Percentiles rank a stretch among this genome's conserved stretches.
phyloP scores from a whole-genome alignment of 2,888 invertebrate species.

The Synanthedon tipuliformis region DNA sequence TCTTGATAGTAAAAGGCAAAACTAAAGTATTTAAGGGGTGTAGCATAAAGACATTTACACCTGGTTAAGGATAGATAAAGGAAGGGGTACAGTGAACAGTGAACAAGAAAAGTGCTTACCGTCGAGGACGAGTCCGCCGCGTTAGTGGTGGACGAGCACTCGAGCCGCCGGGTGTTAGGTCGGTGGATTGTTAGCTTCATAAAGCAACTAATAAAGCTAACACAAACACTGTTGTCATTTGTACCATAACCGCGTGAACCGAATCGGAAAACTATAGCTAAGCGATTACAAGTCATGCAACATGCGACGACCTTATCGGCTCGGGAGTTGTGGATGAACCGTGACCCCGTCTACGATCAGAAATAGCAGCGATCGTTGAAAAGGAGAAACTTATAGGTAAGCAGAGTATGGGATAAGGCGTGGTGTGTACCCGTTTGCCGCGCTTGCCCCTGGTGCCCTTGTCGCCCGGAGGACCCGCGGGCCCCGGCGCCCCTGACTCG shows the following conservation, averaged over 20 bases:
- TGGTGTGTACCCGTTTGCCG: slow-evolving; percentile 88
- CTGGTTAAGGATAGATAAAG: no score
- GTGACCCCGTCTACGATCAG: not conserved
- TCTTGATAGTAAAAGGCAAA: no score
- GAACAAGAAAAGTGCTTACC: no score
- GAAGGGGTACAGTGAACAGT: no score
- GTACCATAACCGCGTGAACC: slow-evolving; percentile 28
- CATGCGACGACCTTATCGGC: slow-evolving; percentile 1
- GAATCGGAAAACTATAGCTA: not conserved
- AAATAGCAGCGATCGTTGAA: not conserved
- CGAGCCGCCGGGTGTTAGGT: not conserved
- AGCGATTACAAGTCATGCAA: slow-evolving; percentile 8
- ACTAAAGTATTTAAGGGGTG: no score
- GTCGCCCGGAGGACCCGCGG: slow-evolving; percentile 84
- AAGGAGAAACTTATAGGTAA: not conserved
- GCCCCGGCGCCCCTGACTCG: slow-evolving; percentile 80
- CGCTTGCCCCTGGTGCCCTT: slow-evolving; percentile 92
- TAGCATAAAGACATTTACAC: no score
- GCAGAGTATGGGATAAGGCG: not conserved
- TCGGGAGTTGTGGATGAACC: not conserved
- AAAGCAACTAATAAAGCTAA: slow-evolving; percentile 4
- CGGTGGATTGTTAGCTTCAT: not conserved
- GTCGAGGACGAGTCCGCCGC: not conserved
- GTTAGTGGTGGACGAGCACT: not conserved
- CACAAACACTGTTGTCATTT: slow-evolving; percentile 29